Percentiles rank a stretch among this genome's conserved stretches.
phyloP scores from a whole-genome alignment of 2,113 vertebrate genomes.

The Noturus placidus region DNA sequence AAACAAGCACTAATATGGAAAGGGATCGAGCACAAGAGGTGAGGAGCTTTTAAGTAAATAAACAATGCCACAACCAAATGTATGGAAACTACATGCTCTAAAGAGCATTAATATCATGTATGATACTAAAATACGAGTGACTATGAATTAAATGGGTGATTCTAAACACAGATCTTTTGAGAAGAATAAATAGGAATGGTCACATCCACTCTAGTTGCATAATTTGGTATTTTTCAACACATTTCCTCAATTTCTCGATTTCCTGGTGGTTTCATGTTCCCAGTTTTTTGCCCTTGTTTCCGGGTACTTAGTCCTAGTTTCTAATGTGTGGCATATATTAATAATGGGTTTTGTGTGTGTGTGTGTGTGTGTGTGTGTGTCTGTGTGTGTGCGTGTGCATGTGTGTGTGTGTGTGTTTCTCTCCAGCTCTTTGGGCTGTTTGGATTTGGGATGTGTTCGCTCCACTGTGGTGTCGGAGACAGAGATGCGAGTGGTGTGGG shows the following conservation, averaged over 20 bases:
- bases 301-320: background rate
- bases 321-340: slow-evolving; percentile 3
- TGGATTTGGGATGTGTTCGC: slow-evolving; percentile 76
- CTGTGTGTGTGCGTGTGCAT: background rate
- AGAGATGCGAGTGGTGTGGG: slow-evolving; percentile 85
- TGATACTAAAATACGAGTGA: background rate
- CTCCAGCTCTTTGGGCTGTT: slow-evolving; percentile 59
- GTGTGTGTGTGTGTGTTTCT: slow-evolving; percentile 18
- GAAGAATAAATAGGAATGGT: background rate
- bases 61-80: background rate
- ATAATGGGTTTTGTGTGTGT: background rate
- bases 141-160: background rate
- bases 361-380: slow-evolving; percentile 5
- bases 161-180: background rate
- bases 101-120: background rate
- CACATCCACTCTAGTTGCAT: background rate
- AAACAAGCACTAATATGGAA: slow-evolving; percentile 76
- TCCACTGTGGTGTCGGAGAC: slow-evolving; percentile 76
- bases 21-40: slow-evolving; percentile 78
- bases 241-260: background rate
- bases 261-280: background rate
- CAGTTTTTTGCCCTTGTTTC: background rate
- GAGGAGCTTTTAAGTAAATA: slow-evolving; percentile 16
- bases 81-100: background rate
- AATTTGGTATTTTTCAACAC: background rate